phyloP scores from a whole-genome alignment of 2,888 invertebrate species.

The Coelogynopora nodosa region DNA sequence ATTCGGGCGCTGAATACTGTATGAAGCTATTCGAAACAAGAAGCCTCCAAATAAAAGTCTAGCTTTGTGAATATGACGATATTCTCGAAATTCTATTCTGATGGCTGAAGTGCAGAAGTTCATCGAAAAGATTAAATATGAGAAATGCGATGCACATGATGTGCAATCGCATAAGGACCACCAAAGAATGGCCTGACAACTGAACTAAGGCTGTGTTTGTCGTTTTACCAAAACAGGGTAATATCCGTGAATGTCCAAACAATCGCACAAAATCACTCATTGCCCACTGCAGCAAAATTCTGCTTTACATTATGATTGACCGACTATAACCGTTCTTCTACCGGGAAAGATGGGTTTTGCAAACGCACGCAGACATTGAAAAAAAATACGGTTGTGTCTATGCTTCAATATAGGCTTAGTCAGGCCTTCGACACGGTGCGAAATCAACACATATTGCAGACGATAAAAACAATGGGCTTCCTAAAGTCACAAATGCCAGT shows the following conservation, averaged over 20 bases:
- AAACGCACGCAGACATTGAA: neutral
- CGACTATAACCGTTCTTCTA: neutral
- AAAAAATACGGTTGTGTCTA: neutral
- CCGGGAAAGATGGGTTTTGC: no score
- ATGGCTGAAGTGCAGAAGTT: no score
- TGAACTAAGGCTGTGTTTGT: constrained; percentile 10
- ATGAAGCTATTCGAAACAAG: no score
- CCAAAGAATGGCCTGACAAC: neutral
- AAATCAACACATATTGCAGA: neutral
- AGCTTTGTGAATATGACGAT: no score
- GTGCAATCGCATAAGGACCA: constrained; percentile 9
- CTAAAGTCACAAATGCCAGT: no score
- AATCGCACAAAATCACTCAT: neutral
- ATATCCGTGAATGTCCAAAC: constrained; percentile 1
- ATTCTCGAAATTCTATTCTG: no score
- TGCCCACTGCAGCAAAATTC: neutral
- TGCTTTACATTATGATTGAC: neutral
- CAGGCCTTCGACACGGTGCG: neutral
- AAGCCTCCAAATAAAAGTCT: no score
- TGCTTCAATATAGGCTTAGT: neutral
- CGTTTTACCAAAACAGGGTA: constrained; percentile 2
- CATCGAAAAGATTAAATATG: no score
- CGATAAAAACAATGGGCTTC: neutral
- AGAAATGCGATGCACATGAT: neutral
- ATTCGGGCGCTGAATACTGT: no score